Conservation (phyloP, 2,797 vertebrate genomes). For the Mus minutoides region DNA sequence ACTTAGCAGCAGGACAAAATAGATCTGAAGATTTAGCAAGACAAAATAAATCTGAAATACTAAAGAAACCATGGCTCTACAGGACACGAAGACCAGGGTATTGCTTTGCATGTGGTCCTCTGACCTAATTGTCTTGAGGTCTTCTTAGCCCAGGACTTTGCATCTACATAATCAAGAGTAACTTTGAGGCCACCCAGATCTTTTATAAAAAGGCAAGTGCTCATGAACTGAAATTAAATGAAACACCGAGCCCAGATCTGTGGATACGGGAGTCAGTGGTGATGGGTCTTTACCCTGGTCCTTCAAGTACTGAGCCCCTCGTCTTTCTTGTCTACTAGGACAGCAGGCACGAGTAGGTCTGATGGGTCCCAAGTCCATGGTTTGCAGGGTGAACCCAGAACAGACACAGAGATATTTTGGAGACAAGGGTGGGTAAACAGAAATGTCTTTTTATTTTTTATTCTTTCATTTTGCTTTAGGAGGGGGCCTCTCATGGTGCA, state of each 20-base stretch:
- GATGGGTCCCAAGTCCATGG: neutral
- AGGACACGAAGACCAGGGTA: neutral
- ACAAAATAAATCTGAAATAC: neutral
- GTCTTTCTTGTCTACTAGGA: neutral
- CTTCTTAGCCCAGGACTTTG: neutral
- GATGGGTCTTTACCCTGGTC: neutral
- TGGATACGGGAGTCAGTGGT: slow-evolving; percentile 76
- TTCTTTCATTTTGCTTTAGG: slow-evolving; percentile 73
- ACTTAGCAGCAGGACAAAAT: neutral
- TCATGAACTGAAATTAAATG: slow-evolving; percentile 31
- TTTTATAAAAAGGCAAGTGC: slow-evolving; percentile 74
- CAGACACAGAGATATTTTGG: neutral
- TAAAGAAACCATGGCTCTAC: neutral
- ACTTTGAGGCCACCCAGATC: neutral
- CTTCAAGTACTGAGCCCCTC: too few species aligned
- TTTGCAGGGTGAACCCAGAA: neutral
- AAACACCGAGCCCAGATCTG: neutral
- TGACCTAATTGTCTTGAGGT: neutral
- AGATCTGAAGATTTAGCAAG: neutral
- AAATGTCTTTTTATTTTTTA: slow-evolving; percentile 60
- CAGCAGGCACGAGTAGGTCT: neutral
- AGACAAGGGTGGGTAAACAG: neutral
- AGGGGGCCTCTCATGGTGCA: slow-evolving; percentile 87
- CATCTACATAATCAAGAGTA: neutral
- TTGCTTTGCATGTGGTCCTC: neutral